Conservation (phyloP, 2,113 vertebrate genomes). For the Lophius piscatorius region DNA sequence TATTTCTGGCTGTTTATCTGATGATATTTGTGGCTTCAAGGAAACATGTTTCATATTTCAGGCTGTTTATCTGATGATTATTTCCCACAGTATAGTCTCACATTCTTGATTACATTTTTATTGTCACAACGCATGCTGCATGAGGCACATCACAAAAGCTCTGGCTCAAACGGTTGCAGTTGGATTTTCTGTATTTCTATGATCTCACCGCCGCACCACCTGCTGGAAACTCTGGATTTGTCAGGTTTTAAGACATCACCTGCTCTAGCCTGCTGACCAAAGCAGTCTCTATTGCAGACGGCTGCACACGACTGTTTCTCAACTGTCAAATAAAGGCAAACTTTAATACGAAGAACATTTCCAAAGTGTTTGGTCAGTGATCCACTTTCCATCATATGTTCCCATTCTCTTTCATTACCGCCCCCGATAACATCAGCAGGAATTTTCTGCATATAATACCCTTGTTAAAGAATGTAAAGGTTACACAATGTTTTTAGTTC, state of each 20-base stretch:
- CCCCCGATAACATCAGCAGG: conserved; percentile 24
- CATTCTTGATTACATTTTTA: conserved; percentile 10
- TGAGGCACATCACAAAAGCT: too few relatives aligned
- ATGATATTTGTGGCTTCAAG: neutral
- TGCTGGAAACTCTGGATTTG: too few relatives aligned
- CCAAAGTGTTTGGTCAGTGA: conserved; percentile 29
- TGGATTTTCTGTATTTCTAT: too few relatives aligned
- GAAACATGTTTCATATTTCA: too few relatives aligned
- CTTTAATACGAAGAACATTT: conserved; percentile 38
- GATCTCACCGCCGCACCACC: too few relatives aligned
- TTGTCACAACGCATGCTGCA: too few relatives aligned
- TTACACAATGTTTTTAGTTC: neutral
- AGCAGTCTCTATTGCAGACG: neutral
- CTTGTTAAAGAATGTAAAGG: conserved; percentile 9
- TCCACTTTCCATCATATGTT: conserved; percentile 34
- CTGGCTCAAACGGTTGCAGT: too few relatives aligned
- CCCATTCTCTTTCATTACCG: conserved; percentile 8
- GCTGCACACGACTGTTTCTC: neutral
- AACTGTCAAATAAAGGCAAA: conserved; percentile 29
- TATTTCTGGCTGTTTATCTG: conserved; percentile 2
- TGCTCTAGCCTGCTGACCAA: too few relatives aligned
- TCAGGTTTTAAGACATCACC: too few relatives aligned
- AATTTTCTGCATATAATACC: conserved; percentile 27
- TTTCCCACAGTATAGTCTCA: conserved; percentile 12
- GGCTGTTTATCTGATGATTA: too few relatives aligned